These are phyloP conservation scores for Grantiella picta DNA, from an alignment of 2,113 vertebrate genomes.

Conservation along the genomic window DNA sequence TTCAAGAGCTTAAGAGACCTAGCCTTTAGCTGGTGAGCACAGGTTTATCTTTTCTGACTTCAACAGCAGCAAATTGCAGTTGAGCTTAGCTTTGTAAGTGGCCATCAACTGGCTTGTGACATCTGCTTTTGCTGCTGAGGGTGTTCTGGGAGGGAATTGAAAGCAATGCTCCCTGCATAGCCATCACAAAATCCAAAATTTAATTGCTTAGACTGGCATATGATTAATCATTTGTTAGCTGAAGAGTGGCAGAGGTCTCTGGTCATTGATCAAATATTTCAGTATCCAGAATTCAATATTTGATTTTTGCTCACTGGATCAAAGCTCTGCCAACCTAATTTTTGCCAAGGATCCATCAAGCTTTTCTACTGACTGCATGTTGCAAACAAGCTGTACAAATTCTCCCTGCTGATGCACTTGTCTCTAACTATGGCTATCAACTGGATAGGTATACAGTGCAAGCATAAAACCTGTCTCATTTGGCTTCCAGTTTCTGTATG, in stretches of 20 bases:
- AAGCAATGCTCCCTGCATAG: not conserved
- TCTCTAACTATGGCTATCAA: not conserved
- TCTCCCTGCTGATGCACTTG: not conserved
- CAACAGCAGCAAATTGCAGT: not conserved
- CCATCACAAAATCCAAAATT: constrained; percentile 4
- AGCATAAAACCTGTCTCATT: not conserved
- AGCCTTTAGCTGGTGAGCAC: not conserved
- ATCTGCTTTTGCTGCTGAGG: constrained; percentile 7
- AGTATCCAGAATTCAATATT: constrained; percentile 38
- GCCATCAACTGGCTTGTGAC: not conserved
- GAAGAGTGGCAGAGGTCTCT: constrained; percentile 44
- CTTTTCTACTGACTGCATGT: constrained; percentile 33
- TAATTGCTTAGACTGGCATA: constrained; percentile 36
- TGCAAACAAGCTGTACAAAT: constrained; percentile 35
- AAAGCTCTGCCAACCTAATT: constrained; percentile 21
- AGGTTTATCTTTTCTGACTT: not conserved
- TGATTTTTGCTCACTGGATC: constrained; percentile 41
- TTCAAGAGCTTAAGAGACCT: not conserved
- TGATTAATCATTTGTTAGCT: constrained; percentile 31
- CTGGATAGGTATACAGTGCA: not conserved
- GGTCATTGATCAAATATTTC: constrained; percentile 55
- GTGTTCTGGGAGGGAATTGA: not conserved
- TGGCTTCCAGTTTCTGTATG: not conserved
- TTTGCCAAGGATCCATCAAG: constrained; percentile 50
- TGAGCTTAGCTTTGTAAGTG: not conserved